Evolutionary conservation across 2,888 invertebrate genomes (phyloP).

Genomic region (Saturnia pavonia): DNA sequence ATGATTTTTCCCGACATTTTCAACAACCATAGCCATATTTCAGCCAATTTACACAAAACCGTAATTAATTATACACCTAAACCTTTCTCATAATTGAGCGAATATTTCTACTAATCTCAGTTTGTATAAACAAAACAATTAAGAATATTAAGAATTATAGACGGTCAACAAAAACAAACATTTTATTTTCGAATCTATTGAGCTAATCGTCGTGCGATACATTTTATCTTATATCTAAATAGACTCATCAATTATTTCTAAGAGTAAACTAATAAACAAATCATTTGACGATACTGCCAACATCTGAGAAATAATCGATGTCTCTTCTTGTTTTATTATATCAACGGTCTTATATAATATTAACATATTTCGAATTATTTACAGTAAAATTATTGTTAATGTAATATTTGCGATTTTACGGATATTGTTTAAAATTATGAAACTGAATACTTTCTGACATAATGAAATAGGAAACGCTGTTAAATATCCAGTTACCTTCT

Average conservation of each 20-base stretch:
- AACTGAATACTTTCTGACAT: no score
- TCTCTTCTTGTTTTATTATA: conserved; percentile 10
- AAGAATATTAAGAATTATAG: background rate
- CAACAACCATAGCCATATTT: no score
- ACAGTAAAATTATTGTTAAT: background rate
- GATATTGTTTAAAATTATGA: background rate
- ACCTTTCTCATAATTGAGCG: no score
- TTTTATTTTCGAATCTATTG: conserved; percentile 21
- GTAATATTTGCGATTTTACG: background rate
- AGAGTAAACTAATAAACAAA: conserved; percentile 10
- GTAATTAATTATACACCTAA: no score
- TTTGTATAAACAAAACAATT: no score
- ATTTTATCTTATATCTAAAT: conserved; percentile 26
- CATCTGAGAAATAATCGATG: conserved; percentile 3
- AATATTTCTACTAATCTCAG: background rate
- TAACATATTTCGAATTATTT: conserved; percentile 1
- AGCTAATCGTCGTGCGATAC: conserved; percentile 28
- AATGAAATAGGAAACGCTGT: no score
- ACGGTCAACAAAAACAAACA: background rate
- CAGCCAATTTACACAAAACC: no score
- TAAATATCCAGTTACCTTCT: no score
- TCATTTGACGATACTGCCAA: conserved; percentile 7
- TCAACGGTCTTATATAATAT: conserved; percentile 9
- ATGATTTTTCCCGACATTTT: no score
- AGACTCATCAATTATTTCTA: conserved; percentile 27